A percentile compares a stretch with the other conserved stretches of the same genome.
Conservation (phyloP, 2,113 vertebrate species). For the Chloroceryle aenea region DNA sequence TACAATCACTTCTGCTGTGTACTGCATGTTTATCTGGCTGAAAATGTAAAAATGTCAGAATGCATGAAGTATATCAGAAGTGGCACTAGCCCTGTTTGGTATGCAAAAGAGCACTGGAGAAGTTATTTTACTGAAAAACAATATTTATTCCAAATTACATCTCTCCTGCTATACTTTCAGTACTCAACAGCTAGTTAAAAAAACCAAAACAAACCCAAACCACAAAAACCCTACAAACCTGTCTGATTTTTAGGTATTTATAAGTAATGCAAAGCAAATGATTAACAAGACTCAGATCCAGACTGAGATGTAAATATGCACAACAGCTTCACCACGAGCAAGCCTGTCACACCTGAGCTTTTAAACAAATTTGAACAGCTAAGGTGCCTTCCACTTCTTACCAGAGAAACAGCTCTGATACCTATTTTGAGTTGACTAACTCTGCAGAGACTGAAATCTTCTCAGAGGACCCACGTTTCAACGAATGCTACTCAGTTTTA, state of each 20-base stretch:
- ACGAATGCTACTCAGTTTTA: not conserved
- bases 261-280: not conserved
- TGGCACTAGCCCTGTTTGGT: not conserved
- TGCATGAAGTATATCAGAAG: not conserved
- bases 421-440: not conserved
- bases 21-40: conserved; percentile 6
- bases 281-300: not conserved
- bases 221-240: not conserved
- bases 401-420: not conserved
- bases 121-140: not conserved
- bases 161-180: not conserved
- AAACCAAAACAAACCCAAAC: not conserved
- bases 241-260: not conserved
- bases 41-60: conserved; percentile 32
- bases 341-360: not conserved
- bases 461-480: not conserved
- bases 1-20: not conserved
- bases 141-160: not conserved
- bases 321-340: not conserved
- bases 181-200: not conserved
- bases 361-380: not conserved
- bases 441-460: not conserved
- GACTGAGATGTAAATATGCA: not conserved
- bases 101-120: not conserved
- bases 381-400: not conserved